Base-by-base conservation (phyloP, 2,797 vertebrate genomes). In the Trachops cirrhosus region DNA sequence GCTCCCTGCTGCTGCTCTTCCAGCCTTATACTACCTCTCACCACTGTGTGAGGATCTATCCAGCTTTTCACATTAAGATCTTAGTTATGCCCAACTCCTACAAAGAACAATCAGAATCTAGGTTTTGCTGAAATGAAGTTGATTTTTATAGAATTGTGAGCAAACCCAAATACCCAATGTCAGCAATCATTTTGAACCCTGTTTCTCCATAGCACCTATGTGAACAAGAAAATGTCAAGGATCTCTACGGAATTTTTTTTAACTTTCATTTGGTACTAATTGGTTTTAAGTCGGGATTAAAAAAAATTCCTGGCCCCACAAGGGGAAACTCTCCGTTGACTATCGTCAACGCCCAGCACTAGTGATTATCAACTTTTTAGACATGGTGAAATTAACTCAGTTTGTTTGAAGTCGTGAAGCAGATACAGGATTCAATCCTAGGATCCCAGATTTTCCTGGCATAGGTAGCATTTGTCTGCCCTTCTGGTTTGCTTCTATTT, bases 201-300 rank as follows among this genome's bases (percentile, higher is more conserved):
- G 44, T 79, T 91, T 77, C 21, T 46, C 26, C 32, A 46, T 10
- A 77, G 14, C 3, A 92, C 75, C 57, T 80, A 24, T 26, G 22
- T 85, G 21, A 93, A 82, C 29, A 96, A 96, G 74, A 95, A 96
- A 94, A 54, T 37, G 77, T 37, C 52, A 89, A 90, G 15, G 75
- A 26, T 75, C 3, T 37, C 82, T 50, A 75, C 73, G 6, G 5
- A 68, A 57, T 41, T 93, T 92, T 95, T 83, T 88, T 90, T 73
- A 95, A 96, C 16, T n/a, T 92, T 21, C 34, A 86, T 8, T 16
- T 70, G 88, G 92, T 26, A 54, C 15, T 86, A 92, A 79, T 32
- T 52, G 50, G 21, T 54, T 92, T 94, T 78, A 94, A 70, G 48
- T 39, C 71, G 74, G 15, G 7, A 91, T 54, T 62, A 15, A n/a